These are phyloP conservation scores for Aelia acuminata DNA, from an alignment of 2,888 invertebrate species.

Conservation along the genomic window DNA sequence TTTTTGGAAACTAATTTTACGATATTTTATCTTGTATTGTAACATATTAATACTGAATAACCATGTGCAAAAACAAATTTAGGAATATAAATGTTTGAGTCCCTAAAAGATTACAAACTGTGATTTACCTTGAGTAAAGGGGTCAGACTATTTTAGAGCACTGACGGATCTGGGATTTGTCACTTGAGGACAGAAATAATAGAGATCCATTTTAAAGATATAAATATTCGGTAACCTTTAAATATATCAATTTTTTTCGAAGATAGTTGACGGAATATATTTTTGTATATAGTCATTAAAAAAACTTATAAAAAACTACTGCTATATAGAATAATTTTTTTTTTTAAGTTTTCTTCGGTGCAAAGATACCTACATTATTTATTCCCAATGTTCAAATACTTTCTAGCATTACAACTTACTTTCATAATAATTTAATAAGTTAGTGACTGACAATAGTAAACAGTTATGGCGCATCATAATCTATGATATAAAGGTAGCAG, in stretches of 20 bases:
- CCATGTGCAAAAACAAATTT: too few relatives aligned
- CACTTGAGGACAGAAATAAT: constrained; percentile 21
- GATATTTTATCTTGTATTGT: too few relatives aligned
- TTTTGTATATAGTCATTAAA: background rate
- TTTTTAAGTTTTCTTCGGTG: too few relatives aligned
- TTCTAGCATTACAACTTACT: too few relatives aligned
- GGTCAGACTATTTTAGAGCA: constrained; percentile 27
- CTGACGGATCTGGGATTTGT: constrained; percentile 15
- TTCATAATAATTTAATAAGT: too few relatives aligned
- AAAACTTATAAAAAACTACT: background rate
- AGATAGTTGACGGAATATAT: background rate
- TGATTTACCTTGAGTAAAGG: constrained; percentile 3
- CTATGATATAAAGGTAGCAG: too few relatives aligned
- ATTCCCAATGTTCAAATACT: too few relatives aligned
- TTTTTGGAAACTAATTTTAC: too few relatives aligned
- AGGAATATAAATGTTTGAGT: background rate
- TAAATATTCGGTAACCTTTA: background rate
- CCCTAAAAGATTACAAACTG: background rate
- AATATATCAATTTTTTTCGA: background rate
- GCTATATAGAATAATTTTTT: background rate
- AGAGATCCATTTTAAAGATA: background rate
- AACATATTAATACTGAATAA: too few relatives aligned
- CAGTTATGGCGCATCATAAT: too few relatives aligned
- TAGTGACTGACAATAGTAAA: too few relatives aligned
- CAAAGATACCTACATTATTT: too few relatives aligned